Conservation (phyloP, 2,888 invertebrate species). For the Nasonia oneida region DNA sequence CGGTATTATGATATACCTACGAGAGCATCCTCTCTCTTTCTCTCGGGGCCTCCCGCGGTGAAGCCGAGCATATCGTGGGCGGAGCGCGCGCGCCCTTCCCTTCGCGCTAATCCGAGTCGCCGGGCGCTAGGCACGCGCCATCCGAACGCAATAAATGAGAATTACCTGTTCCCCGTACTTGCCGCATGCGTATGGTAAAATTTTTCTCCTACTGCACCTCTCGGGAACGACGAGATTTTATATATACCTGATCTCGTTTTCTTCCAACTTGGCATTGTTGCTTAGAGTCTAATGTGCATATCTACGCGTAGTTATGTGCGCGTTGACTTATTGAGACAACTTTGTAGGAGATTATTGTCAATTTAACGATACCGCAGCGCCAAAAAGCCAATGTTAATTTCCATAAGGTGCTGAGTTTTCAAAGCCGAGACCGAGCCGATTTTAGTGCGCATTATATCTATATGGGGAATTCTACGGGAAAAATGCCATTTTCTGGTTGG, state of each 20-base stretch:
- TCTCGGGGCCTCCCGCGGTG: not conserved
- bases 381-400: no score
- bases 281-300: no score
- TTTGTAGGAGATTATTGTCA: no score
- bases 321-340: no score
- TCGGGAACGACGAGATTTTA: not conserved
- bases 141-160: not conserved
- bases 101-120: not conserved
- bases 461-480: no score
- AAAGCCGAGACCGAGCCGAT: no score
- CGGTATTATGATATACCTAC: not conserved
- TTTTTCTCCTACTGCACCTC: not conserved
- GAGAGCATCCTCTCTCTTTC: not conserved
- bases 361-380: no score
- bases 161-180: not conserved
- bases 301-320: no score
- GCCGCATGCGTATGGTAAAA: not conserved
- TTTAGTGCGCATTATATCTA: no score
- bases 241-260: not conserved
- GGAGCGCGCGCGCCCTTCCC: not conserved
- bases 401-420: no score
- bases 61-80: not conserved
- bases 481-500: no score
- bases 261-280: no score
- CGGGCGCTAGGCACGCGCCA: conserved; percentile 3